These are phyloP conservation scores for Ridgeia piscesae DNA, from an alignment of 1,140 invertebrate species.

Conservation along the genomic window DNA sequence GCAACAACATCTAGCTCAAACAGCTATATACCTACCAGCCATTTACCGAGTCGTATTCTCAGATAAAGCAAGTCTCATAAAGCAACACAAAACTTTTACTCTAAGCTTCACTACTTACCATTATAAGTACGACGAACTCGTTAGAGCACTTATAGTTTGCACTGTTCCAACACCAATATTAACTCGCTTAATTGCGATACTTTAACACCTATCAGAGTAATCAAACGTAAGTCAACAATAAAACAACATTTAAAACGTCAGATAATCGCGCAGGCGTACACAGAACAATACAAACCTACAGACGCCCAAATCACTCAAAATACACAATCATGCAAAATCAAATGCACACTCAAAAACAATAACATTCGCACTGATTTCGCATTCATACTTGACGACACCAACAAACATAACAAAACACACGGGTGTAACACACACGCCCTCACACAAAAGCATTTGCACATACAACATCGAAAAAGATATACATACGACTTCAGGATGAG, in stretches of 20 bases:
- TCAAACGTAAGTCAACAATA: background rate
- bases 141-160: background rate
- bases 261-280: background rate
- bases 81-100: background rate
- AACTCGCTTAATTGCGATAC: background rate
- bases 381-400: background rate
- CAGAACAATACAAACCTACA: background rate
- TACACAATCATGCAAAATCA: background rate
- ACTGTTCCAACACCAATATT: background rate
- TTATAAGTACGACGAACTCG: conserved; percentile 30
- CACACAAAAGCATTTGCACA: conserved; percentile 26
- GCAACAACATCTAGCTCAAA: background rate
- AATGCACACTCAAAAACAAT: conserved; percentile 2
- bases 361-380: background rate
- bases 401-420: background rate
- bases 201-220: background rate
- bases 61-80: background rate
- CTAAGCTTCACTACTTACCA: background rate
- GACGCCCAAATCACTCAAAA: background rate
- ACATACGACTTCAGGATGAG: conserved; percentile 96
- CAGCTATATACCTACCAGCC: background rate
- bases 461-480: conserved; percentile 31
- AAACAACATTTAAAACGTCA: background rate
- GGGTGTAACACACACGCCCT: background rate
- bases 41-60: background rate